Conservation (phyloP, 2,888 invertebrate genomes). For the Priocnemis perturbator region DNA sequence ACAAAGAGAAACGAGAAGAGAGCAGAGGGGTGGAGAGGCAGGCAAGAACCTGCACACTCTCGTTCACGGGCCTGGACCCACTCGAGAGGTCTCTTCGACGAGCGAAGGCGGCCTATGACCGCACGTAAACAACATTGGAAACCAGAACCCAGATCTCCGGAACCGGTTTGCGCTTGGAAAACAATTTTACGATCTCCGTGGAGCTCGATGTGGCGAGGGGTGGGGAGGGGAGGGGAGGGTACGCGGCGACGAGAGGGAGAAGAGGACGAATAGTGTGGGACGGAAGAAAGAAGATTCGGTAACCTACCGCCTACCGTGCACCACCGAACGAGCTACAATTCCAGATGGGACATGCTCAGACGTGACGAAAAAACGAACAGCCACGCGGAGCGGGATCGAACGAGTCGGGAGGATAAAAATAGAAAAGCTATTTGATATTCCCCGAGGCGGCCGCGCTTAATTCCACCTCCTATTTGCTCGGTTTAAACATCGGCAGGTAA, state of each 20-base stretch:
- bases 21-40: not conserved
- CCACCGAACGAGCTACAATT: conserved; percentile 21
- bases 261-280: not conserved
- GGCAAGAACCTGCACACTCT: conserved; percentile 25
- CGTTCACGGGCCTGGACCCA: conserved; percentile 26
- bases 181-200: conserved; percentile 69
- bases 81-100: conserved; percentile 47
- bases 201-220: conserved; percentile 41
- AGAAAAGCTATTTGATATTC: conserved; percentile 4
- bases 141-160: conserved; percentile 68
- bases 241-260: conserved; percentile 2
- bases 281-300: conserved; percentile 32
- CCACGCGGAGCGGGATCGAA: not conserved
- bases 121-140: conserved; percentile 70
- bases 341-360: not conserved
- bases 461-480: not conserved
- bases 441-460: not conserved
- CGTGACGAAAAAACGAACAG: not conserved
- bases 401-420: not conserved
- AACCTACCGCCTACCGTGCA: conserved; percentile 20
- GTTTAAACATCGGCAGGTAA: conserved; percentile 2
- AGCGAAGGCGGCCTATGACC: conserved; percentile 71
- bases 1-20: not conserved
- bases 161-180: conserved; percentile 70
- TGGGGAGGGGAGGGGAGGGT: conserved; percentile 20